Conservation (phyloP, 2,888 invertebrate species). For the Leucania comma region DNA sequence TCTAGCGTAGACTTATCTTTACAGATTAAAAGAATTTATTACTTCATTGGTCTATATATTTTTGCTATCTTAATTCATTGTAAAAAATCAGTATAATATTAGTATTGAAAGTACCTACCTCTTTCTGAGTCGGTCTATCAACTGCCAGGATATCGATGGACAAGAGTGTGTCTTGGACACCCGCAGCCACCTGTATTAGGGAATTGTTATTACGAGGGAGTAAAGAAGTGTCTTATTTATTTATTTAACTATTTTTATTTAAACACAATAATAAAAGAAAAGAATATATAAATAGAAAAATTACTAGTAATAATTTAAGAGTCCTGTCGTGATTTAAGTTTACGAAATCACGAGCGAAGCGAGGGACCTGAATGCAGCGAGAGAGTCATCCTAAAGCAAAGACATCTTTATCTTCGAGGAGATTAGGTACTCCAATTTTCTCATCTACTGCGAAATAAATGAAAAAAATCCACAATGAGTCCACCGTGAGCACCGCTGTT, state of each 20-base stretch:
- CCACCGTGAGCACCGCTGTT: no score
- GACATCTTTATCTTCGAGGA: background rate
- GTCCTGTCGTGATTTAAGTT: no score
- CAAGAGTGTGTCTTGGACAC: slow-evolving; percentile 91
- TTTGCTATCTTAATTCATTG: background rate
- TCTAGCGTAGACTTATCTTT: no score
- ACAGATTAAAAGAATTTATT: background rate
- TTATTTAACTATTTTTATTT: no score
- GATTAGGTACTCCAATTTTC: no score
- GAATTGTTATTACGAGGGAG: background rate
- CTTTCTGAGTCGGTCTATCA: slow-evolving; percentile 91
- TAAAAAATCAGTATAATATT: background rate
- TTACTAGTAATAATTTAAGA: no score
- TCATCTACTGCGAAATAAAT: no score
- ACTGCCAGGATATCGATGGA: slow-evolving; percentile 90
- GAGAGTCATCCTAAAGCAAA: background rate
- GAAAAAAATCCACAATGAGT: no score
- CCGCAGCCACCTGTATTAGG: slow-evolving; percentile 89
- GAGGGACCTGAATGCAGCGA: background rate
- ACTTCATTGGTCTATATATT: background rate
- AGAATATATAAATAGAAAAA: no score
- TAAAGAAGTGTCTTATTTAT: background rate
- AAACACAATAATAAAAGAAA: no score
- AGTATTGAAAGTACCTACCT: slow-evolving; percentile 77
- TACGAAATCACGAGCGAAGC: background rate